Evolutionary conservation across 2,888 invertebrate genomes (phyloP), one percentile per base, ranked within the genome.

Genomic region (Polietes domitor): DNA sequence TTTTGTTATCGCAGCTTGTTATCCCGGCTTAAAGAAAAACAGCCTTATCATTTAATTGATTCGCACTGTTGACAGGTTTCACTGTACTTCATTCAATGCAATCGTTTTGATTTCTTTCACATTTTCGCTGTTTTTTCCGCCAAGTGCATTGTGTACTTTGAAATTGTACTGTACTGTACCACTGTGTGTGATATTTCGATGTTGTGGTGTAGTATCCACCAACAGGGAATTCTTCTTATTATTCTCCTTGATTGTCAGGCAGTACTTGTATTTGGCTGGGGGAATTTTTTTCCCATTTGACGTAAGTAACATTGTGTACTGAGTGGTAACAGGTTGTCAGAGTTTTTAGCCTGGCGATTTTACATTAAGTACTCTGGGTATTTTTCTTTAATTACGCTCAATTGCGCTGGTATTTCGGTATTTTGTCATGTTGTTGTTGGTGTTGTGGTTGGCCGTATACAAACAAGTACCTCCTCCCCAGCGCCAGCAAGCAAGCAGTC

Each of bases 291-390:
- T 86, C 83, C 82, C 75, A 84, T 85, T 80, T 87, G 83, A 87
- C 87, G 86, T 90, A 91, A 91, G 92, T 92, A 91, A 91, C 91
- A 91, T 90, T 90, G 89, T 91, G 92, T 92, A 92, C 92, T 92
- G 92, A 92, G 91, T 88, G 88, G 86, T 88, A 91, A 89, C 91
- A 92, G 92, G 92, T 90, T 88, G 87, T 21, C 92, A 92, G 92
- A 61, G 83, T 83, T 81, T 32, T 61, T 63, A 82, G 71, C 88
- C 89, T 82, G 86, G 82, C 83, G 89, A 88, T 88, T 90, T 92
- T 92, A 92, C 92, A 92, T 89, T 90, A 90, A 88, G 88, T 92
- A 91, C 88, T 86, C 87, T 83, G 86, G 61, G 68, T 77, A 70
- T 84, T 81, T 79, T 85, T 74, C 79, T 86, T 83, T 86, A 87